Evolutionary conservation across 2,888 invertebrate species (phyloP), one percentile per base, ranked within the genome.

Genomic region (Mactromeris polynyma): DNA sequence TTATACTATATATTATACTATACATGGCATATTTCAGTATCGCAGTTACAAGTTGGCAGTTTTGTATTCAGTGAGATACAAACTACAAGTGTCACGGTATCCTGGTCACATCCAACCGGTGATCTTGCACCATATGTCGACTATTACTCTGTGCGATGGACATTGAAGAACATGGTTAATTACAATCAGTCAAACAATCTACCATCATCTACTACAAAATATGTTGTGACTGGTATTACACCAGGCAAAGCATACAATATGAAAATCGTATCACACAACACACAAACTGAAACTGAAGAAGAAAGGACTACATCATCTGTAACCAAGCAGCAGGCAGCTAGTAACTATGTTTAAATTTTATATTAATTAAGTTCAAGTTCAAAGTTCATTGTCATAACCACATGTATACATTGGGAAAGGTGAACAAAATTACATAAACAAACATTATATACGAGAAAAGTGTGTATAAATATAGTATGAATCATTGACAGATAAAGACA

Each of bases 191-290:
- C 38, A 26, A 19, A 38, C 21, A 58, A 64, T 54, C 33, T 26
- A 26, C 11, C 9, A 4, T 40, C 54, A 19, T 33, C 26, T 14
- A 87, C 78, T 31, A 19, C 38, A 21, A 21, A 21, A 26, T 19
- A 17, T 6, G 77, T 73, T 4, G 26, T 31, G 26, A 40, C 11
- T 38, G 78, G 46, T 40, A 26, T 87, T 19, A 77, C 69, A 69
- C 42, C 82, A 38, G 86, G 86, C 40, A 83, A 58, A 33, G 42
- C 83, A n/a, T 87, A 87, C 51, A 78, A 21, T 11, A 83, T 87
- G 21, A 78, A n/a, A 21, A 78, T 87, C 1, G 78, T 54, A 36
- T 83, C 86, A 2, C 19, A n/a, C 42, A 87, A 87, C 31, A 78
- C 21, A 9, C 17, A 33, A 21, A 83, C 46, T n/a, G 40, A 83